These are phyloP conservation scores for Aptenodytes forsteri DNA, from an alignment of 2,113 vertebrate species.

Conservation along the genomic window DNA sequence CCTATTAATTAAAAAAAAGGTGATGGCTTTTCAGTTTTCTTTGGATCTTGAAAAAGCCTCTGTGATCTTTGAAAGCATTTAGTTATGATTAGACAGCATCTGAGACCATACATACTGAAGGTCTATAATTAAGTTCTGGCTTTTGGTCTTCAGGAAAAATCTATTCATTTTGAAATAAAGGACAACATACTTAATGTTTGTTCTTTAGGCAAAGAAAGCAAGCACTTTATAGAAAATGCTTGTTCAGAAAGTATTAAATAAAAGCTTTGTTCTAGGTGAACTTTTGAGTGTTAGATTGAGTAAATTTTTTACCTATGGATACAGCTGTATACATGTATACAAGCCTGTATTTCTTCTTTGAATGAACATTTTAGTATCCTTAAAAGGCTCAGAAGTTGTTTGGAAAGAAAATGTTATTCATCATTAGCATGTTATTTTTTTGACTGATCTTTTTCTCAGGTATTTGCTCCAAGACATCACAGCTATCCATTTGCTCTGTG, in stretches of 20 bases:
- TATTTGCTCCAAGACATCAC: neutral
- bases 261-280: neutral
- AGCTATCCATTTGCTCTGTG: neutral
- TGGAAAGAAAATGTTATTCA: neutral
- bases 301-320: neutral
- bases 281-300: neutral
- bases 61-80: neutral
- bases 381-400: neutral
- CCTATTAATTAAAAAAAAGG: neutral
- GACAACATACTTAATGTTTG: neutral
- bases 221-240: neutral
- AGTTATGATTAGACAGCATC: neutral
- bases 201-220: neutral
- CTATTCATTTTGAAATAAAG: neutral
- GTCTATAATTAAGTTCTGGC: neutral
- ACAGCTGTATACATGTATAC: neutral
- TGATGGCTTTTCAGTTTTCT: neutral
- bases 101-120: neutral
- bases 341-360: neutral
- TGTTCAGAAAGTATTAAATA: neutral
- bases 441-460: neutral
- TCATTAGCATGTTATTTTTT: neutral
- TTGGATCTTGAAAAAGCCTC: neutral
- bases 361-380: neutral
- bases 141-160: neutral